A percentile compares a stretch with the other conserved stretches of the same genome.
Evolutionary conservation across 2,888 invertebrate species (phyloP).

Genomic region (Nymphalis polychloros): DNA sequence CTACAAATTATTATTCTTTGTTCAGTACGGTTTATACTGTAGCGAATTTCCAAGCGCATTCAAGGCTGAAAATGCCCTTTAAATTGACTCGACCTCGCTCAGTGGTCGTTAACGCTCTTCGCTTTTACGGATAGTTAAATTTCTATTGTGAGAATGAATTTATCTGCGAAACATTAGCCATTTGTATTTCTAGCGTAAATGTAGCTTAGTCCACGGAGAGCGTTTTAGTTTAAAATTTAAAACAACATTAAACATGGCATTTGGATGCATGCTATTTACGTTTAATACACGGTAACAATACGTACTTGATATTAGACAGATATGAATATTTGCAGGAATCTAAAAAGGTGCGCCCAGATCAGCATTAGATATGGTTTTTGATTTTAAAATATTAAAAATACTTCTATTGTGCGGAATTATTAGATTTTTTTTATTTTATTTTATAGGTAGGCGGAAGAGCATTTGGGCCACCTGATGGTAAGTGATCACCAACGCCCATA

Average conservation of each 20-base stretch:
- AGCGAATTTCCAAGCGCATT: conserved; percentile 25
- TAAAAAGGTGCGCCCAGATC: too few relatives aligned
- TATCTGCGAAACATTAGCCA: conserved; percentile 22
- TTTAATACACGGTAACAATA: not conserved
- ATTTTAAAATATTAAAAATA: too few relatives aligned
- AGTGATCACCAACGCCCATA: too few relatives aligned
- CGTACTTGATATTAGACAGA: not conserved
- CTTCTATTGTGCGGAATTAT: too few relatives aligned
- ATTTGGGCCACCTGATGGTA: too few relatives aligned
- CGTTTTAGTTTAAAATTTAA: conserved; percentile 13
- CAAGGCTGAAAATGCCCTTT: conserved; percentile 48
- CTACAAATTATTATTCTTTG: conserved; percentile 3
- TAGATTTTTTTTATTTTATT: too few relatives aligned
- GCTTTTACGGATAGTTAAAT: conserved; percentile 58
- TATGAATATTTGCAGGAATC: not conserved
- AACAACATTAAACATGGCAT: conserved; percentile 1
- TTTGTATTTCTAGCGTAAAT: conserved; percentile 18
- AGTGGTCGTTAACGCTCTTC: conserved; percentile 48
- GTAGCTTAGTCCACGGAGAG: conserved; percentile 19
- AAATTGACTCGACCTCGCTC: conserved; percentile 54
- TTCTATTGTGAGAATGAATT: conserved; percentile 44
- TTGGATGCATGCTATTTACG: not conserved
- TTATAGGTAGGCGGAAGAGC: too few relatives aligned
- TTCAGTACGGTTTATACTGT: conserved; percentile 8
- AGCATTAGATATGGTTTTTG: too few relatives aligned